phyloP scores from a whole-genome alignment of 1,140 invertebrate species.

The Drosophila nigromelanica region DNA sequence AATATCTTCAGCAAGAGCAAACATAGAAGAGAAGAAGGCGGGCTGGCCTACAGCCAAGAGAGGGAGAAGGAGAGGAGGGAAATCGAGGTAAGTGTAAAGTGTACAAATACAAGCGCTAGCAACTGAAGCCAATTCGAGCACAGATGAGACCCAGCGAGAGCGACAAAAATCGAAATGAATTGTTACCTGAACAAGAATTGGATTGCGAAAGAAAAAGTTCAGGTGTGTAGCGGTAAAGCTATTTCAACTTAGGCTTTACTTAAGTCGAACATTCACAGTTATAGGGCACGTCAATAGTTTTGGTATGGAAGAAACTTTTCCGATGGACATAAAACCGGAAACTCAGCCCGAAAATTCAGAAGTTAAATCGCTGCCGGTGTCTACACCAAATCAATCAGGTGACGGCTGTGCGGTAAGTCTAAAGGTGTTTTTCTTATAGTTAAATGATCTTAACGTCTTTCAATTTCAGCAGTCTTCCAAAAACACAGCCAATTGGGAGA shows the following conservation, averaged over 20 bases:
- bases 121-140: background rate
- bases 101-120: background rate
- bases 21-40: conserved; percentile 21
- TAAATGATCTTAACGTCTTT: background rate
- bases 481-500: conserved; percentile 54
- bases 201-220: background rate
- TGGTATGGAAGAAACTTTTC: background rate
- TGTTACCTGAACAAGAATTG: background rate
- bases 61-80: background rate
- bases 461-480: conserved; percentile 5
- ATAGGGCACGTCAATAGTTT: background rate
- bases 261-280: background rate
- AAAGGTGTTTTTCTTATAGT: background rate
- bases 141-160: conserved; percentile 1
- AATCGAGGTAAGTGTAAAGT: background rate
- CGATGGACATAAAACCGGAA: background rate
- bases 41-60: background rate
- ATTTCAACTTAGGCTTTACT: background rate
- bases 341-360: no score
- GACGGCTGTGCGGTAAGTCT: conserved; percentile 6
- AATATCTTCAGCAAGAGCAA: background rate
- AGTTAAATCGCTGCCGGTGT: background rate
- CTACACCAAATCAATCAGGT: background rate
- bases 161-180: background rate
- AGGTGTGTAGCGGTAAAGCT: background rate